Percentiles rank a stretch among this genome's conserved stretches.
phyloP scores from a whole-genome alignment of 1,140 invertebrate genomes.

The Druon quercuslanigerum region DNA sequence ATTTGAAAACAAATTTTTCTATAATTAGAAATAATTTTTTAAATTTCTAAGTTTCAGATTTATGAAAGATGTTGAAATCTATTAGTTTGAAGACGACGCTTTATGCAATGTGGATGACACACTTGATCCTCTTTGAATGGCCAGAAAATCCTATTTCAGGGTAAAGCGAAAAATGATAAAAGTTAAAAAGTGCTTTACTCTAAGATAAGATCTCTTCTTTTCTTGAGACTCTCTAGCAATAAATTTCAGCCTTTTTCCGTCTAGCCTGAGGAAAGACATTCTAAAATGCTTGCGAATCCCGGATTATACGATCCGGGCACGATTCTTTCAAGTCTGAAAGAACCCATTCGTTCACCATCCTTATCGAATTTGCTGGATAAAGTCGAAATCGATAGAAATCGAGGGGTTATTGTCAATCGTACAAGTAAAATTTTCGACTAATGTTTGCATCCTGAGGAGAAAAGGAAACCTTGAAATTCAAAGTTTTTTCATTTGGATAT shows the following conservation, averaged over 20 bases:
- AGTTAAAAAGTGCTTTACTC: conserved; percentile 6
- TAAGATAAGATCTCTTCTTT: conserved; percentile 8
- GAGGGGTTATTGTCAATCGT: conserved; percentile 13
- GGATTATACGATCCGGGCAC: conserved; percentile 21
- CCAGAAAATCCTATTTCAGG: neutral
- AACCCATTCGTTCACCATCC: conserved; percentile 11
- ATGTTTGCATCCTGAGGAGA: neutral
- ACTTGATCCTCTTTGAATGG: conserved; percentile 21
- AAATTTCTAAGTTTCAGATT: no score
- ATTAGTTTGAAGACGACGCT: neutral
- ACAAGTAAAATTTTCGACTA: neutral
- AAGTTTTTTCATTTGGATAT: neutral
- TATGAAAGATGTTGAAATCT: no score
- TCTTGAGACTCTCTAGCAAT: neutral
- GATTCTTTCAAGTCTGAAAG: conserved; percentile 19
- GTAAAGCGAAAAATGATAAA: conserved; percentile 15
- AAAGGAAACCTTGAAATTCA: neutral
- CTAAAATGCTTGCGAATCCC: conserved; percentile 11
- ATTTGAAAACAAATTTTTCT: no score
- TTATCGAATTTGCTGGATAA: conserved; percentile 28
- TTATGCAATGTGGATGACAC: neutral
- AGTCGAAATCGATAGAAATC: conserved; percentile 28
- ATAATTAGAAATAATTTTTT: no score
- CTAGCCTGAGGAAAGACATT: neutral
- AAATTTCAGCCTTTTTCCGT: neutral